Conservation (phyloP, 1,140 invertebrate genomes). For the Periplaneta americana region DNA sequence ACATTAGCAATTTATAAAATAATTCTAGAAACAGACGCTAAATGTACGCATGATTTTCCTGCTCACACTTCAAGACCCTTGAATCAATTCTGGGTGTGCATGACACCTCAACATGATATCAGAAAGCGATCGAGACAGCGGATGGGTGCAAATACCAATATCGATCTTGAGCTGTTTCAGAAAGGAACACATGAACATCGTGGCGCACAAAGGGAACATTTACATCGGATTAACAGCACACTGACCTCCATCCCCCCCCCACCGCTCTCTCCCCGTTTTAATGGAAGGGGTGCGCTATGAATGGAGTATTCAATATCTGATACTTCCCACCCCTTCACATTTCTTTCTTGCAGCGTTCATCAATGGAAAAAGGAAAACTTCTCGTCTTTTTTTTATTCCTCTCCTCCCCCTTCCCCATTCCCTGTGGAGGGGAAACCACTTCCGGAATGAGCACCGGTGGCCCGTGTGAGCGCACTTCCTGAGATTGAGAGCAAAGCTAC, state of each 20-base stretch:
- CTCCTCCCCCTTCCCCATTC: not conserved
- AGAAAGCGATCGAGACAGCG: too few relatives aligned
- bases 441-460: constrained; percentile 10
- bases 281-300: not conserved
- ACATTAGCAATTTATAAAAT: too few relatives aligned
- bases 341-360: not conserved
- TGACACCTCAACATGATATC: too few relatives aligned
- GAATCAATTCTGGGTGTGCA: too few relatives aligned
- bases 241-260: not conserved
- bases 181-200: too few relatives aligned
- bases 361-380: constrained; percentile 3
- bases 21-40: too few relatives aligned
- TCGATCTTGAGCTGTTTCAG: too few relatives aligned
- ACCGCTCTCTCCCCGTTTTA: too few relatives aligned
- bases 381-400: constrained; percentile 1
- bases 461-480: constrained; percentile 12
- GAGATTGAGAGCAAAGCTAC: constrained; percentile 3
- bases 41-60: too few relatives aligned
- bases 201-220: too few relatives aligned
- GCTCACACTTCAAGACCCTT: too few relatives aligned
- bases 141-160: too few relatives aligned
- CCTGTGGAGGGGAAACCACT: constrained; percentile 3
- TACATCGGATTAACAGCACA: not conserved
- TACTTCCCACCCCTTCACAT: not conserved
- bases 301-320: not conserved